phyloP scores from a whole-genome alignment of 2,888 invertebrate genomes.

The Mythimna vitellina region DNA sequence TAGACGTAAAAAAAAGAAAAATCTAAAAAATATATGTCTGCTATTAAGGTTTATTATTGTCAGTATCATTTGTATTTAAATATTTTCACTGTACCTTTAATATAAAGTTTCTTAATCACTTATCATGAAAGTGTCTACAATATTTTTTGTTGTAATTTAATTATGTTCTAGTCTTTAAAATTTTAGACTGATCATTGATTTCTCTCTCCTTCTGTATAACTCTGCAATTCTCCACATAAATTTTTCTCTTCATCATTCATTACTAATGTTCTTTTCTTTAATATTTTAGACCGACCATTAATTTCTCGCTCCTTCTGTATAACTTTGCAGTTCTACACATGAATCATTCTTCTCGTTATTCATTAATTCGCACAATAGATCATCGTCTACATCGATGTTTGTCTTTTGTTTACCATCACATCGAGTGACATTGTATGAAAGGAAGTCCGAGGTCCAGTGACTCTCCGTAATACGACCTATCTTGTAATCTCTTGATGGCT shows the following conservation, averaged over 20 bases:
- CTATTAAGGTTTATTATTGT: too few relatives aligned
- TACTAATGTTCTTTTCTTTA: not conserved
- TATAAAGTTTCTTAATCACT: too few relatives aligned
- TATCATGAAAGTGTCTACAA: too few relatives aligned
- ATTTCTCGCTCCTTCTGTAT: not conserved
- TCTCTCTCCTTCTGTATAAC: not conserved
- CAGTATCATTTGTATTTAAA: too few relatives aligned
- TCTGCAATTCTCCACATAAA: too few relatives aligned
- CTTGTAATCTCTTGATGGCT: slow-evolving; percentile 10
- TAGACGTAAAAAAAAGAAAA: too few relatives aligned
- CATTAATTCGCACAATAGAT: slow-evolving; percentile 21
- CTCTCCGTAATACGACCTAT: slow-evolving; percentile 35
- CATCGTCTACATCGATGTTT: not conserved
- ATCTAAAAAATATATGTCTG: too few relatives aligned
- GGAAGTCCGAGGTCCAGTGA: slow-evolving; percentile 53
- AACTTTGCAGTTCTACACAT: not conserved
- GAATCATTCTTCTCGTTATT: not conserved
- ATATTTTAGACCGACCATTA: not conserved
- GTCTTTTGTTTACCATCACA: slow-evolving; percentile 44
- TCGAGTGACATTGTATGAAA: slow-evolving; percentile 35
- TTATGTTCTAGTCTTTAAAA: not conserved
- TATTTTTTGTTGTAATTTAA: not conserved
- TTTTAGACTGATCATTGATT: too few relatives aligned
- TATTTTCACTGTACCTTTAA: too few relatives aligned
- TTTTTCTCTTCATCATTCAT: not conserved